These are phyloP conservation scores for Gobio occitaniae DNA, from an alignment of 2,797 vertebrate genomes.

Conservation along the genomic window DNA sequence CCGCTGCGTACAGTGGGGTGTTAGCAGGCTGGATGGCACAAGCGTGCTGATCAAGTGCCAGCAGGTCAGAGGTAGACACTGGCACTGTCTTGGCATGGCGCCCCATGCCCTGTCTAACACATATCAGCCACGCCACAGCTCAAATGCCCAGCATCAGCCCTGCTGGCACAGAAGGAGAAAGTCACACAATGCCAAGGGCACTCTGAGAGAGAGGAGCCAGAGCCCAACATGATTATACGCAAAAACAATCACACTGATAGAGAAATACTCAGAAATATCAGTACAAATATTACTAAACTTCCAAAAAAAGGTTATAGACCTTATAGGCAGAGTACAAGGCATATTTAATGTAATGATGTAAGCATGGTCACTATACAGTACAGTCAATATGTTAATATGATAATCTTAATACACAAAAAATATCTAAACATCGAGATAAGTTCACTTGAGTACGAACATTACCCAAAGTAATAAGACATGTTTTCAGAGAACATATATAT, in stretches of 20 bases:
- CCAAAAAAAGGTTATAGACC: background rate
- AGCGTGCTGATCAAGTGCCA: slow-evolving; percentile 56
- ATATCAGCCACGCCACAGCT: slow-evolving; percentile 65
- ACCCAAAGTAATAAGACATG: no score
- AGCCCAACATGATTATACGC: slow-evolving; percentile 36
- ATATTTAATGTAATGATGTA: background rate
- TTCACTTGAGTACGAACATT: no score
- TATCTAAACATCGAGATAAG: no score
- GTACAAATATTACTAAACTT: background rate
- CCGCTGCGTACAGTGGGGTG: slow-evolving; percentile 45
- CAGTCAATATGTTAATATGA: background rate
- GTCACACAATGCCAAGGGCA: slow-evolving; percentile 67
- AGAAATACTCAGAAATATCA: background rate
- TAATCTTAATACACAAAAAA: background rate
- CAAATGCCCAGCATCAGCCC: slow-evolving; percentile 54
- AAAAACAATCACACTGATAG: slow-evolving; percentile 10
- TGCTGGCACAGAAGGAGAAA: slow-evolving; percentile 64
- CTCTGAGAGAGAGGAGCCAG: slow-evolving; percentile 48
- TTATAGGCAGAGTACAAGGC: background rate
- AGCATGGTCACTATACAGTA: background rate
- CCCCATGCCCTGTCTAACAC: slow-evolving; percentile 69
- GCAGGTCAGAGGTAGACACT: slow-evolving; percentile 60
- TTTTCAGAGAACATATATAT: no score
- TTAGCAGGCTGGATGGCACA: slow-evolving; percentile 58
- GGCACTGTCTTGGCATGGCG: slow-evolving; percentile 61